These are phyloP conservation scores for Scomber colias DNA, from an alignment of 2,113 vertebrate genomes.

Conservation along the genomic window DNA sequence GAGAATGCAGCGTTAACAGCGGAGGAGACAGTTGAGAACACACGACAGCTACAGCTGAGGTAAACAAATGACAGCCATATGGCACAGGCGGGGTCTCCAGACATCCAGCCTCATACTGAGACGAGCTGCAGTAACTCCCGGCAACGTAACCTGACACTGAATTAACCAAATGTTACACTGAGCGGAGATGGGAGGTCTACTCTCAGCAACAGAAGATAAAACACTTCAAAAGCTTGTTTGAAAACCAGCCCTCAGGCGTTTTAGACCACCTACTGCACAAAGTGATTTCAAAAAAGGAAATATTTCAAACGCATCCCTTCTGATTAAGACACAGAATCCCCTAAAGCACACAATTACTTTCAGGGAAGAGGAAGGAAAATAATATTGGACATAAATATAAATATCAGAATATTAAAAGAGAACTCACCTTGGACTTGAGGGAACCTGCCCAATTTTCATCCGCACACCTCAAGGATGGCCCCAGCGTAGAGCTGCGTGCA, in stretches of 20 bases:
- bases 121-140: conserved; percentile 2
- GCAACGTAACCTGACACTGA: conserved; percentile 40
- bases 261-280: conserved; percentile 34
- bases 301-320: not conserved
- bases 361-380: not conserved
- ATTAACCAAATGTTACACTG: conserved; percentile 35
- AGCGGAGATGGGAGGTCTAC: conserved; percentile 37
- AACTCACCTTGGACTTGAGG: conserved; percentile 98
- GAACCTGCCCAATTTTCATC: conserved; percentile 99
- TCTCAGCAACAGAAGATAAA: conserved; percentile 1
- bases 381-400: not conserved
- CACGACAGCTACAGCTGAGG: conserved; percentile 52
- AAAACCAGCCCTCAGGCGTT: not conserved
- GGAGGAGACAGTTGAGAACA: conserved; percentile 43
- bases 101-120: not conserved
- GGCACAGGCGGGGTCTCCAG: conserved; percentile 40
- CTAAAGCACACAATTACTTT: not conserved
- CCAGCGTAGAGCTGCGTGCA: conserved; percentile 92
- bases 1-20: conserved; percentile 42
- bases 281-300: conserved; percentile 11
- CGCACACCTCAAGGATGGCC: conserved; percentile 98
- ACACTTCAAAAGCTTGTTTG: conserved; percentile 37
- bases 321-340: not conserved
- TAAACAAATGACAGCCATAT: conserved; percentile 59
- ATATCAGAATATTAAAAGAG: not conserved